These are phyloP conservation scores for Siniperca knerii DNA, from an alignment of 2,113 vertebrate genomes.

Conservation along the genomic window DNA sequence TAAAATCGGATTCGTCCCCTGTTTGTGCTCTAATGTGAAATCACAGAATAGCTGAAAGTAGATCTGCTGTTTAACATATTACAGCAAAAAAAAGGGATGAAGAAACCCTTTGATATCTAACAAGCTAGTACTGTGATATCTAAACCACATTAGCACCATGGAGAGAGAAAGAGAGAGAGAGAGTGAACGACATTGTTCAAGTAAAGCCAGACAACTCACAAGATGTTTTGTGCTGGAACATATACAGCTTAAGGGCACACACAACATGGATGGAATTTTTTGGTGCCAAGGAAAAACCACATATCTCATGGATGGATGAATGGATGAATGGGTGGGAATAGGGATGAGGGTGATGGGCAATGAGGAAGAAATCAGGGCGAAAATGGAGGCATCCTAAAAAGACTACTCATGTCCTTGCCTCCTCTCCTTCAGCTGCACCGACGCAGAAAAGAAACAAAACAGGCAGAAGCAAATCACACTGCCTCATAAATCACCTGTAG, in stretches of 20 bases:
- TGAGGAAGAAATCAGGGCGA: constrained; percentile 21
- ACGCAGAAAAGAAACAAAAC: constrained; percentile 30
- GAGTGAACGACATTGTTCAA: constrained; percentile 55
- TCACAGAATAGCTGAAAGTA: background rate
- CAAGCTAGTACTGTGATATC: constrained; percentile 44
- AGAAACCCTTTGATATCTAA: constrained; percentile 3
- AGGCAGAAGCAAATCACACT: constrained; percentile 77
- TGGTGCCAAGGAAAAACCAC: constrained; percentile 50
- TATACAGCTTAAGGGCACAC: constrained; percentile 34
- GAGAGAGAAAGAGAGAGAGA: constrained; percentile 48
- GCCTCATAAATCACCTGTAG: constrained; percentile 45
- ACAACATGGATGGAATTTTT: constrained; percentile 2
- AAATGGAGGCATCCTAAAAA: constrained; percentile 40
- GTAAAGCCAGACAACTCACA: constrained; percentile 64
- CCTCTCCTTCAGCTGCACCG: constrained; percentile 56
- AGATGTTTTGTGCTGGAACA: constrained; percentile 56
- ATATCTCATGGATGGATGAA: constrained; percentile 19
- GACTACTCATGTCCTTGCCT: constrained; percentile 18
- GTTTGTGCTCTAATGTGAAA: constrained; percentile 42
- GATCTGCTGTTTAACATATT: background rate
- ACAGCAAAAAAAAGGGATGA: constrained; percentile 20
- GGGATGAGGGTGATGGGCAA: constrained; percentile 17
- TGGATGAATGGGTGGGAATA: constrained; percentile 1
- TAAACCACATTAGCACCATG: constrained; percentile 75
- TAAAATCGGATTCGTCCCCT: background rate